These are phyloP conservation scores for Calyptomena viridis DNA, from an alignment of 2,113 vertebrate species.

Conservation along the genomic window DNA sequence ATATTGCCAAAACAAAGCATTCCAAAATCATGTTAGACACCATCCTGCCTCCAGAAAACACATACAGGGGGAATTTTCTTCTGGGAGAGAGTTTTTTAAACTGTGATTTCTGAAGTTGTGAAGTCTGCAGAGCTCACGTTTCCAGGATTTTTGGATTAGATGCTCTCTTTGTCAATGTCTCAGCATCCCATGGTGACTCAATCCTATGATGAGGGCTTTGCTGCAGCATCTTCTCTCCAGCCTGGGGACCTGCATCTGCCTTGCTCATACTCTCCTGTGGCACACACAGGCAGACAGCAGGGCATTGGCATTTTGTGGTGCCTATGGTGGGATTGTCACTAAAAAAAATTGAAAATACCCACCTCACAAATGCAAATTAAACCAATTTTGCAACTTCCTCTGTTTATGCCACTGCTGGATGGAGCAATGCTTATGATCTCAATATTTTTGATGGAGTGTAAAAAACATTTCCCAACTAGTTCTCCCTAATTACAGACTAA, in stretches of 20 bases:
- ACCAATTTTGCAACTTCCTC: neutral
- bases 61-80: fast-evolving
- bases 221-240: neutral
- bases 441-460: neutral
- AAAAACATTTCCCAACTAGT: neutral
- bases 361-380: neutral
- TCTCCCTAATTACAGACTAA: constrained; percentile 9
- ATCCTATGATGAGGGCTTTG: neutral
- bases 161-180: neutral
- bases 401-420: neutral
- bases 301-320: neutral
- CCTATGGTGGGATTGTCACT: neutral
- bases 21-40: neutral
- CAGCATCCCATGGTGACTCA: neutral
- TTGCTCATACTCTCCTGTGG: fast-evolving
- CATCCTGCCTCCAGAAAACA: neutral
- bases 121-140: neutral
- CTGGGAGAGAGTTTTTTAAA: neutral
- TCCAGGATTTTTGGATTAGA: neutral
- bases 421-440: neutral
- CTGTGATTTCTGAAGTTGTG: neutral
- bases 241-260: fast-evolving
- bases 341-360: fast-evolving
- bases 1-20: neutral
- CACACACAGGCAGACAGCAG: fast-evolving